A percentile compares a stretch with the other conserved stretches of the same genome.
phyloP scores from a whole-genome alignment of 35 echinoderm and acorn worm genomes.

The Strongylocentrotus purpuratus region DNA sequence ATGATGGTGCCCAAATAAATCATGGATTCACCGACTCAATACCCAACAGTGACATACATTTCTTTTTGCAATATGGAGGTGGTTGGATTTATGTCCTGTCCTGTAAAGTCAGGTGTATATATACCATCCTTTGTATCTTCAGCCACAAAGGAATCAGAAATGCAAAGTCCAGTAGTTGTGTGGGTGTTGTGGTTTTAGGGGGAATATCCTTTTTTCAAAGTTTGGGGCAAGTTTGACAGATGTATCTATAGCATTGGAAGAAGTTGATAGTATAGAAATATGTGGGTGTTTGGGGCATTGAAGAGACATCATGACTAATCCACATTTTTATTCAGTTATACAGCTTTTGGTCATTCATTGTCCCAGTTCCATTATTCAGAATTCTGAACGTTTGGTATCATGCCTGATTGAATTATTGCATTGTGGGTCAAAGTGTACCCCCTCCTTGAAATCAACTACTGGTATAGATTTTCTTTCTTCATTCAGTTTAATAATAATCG shows the following conservation, averaged over 20 bases:
- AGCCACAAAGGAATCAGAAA: background rate
- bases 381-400: too few relatives aligned
- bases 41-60: background rate
- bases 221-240: background rate
- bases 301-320: too few relatives aligned
- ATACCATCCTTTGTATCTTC: background rate
- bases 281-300: too few relatives aligned
- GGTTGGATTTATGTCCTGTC: background rate
- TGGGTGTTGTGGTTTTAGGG: background rate
- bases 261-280: too few relatives aligned
- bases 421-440: too few relatives aligned
- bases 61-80: background rate
- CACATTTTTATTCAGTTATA: too few relatives aligned
- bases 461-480: too few relatives aligned
- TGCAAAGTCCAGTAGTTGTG: background rate
- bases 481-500: too few relatives aligned
- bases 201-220: background rate
- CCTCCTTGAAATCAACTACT: too few relatives aligned
- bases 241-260: background rate
- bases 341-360: too few relatives aligned
- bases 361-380: too few relatives aligned
- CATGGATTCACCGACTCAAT: background rate
- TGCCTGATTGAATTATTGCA: too few relatives aligned
- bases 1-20: background rate
- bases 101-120: background rate